A percentile compares a stretch with the other conserved stretches of the same genome.
Evolutionary conservation across 2,113 vertebrate species (phyloP).

Genomic region (Thalassarche chlororhynchos): DNA sequence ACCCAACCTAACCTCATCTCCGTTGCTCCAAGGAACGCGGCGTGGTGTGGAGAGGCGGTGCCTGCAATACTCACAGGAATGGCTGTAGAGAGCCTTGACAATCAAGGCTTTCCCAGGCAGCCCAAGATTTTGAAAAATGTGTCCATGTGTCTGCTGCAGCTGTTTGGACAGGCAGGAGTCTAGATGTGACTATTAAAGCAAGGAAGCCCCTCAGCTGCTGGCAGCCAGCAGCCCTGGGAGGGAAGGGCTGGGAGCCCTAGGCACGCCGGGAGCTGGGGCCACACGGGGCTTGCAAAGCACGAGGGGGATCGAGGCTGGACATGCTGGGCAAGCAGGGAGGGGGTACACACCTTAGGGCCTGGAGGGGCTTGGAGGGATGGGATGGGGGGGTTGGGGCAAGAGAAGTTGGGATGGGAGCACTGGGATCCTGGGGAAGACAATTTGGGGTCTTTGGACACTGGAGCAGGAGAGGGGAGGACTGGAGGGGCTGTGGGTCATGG

Average conservation of each 20-base stretch:
- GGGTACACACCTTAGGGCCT: neutral
- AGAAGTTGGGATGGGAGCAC: neutral
- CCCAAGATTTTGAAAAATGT: neutral
- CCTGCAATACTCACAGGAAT: neutral
- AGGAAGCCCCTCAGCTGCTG: neutral
- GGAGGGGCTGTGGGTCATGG: neutral
- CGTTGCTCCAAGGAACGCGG: accelerated
- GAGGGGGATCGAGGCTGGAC: neutral
- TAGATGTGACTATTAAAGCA: neutral
- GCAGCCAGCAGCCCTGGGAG: neutral
- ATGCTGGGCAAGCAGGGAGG: neutral
- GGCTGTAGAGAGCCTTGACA: neutral
- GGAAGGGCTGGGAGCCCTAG: neutral
- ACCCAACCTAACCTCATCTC: conserved; percentile 44
- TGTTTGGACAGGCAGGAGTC: neutral
- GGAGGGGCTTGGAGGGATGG: neutral
- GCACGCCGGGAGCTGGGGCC: neutral
- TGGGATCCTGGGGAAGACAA: neutral
- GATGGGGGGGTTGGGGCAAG: accelerated
- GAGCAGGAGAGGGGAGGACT: neutral
- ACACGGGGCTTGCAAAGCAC: neutral
- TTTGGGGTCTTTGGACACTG: neutral
- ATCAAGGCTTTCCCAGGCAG: conserved; percentile 5
- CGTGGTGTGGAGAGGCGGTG: accelerated
- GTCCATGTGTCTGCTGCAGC: neutral